phyloP scores from a whole-genome alignment of 1,140 invertebrate species.

The Cecropterus lyciades region DNA sequence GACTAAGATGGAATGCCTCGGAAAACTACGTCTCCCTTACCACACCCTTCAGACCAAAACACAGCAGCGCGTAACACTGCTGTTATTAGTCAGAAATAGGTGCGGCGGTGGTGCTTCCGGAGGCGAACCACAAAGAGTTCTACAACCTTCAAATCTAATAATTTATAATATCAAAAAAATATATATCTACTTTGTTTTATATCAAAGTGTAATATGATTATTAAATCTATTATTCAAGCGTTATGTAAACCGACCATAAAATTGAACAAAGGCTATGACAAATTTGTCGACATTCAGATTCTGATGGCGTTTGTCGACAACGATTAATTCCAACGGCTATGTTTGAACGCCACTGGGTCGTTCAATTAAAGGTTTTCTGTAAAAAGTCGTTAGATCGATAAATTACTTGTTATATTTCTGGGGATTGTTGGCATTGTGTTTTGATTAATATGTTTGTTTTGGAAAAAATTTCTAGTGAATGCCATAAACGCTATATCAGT shows the following conservation, averaged over 20 bases:
- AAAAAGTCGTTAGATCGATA: background rate
- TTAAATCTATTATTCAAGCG: conserved; percentile 3
- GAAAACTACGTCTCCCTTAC: too few species aligned
- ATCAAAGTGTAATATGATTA: too few species aligned
- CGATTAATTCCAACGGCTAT: conserved; percentile 11
- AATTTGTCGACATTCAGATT: conserved; percentile 13
- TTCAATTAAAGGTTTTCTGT: conserved; percentile 10
- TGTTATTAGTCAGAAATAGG: too few species aligned
- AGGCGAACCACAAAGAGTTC: too few species aligned
- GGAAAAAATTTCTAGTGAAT: background rate
- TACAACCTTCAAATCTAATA: too few species aligned
- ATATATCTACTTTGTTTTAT: too few species aligned
- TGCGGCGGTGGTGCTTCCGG: too few species aligned
- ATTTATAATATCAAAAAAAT: too few species aligned
- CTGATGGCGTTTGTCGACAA: conserved; percentile 12
- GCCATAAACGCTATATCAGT: too few species aligned
- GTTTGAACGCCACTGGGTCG: background rate
- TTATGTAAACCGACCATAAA: background rate
- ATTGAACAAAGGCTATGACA: conserved; percentile 11
- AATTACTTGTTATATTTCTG: background rate
- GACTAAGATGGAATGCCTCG: too few species aligned
- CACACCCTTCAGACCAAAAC: too few species aligned
- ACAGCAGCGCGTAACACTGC: too few species aligned
- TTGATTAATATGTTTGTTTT: background rate
- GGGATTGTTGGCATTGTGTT: background rate